A percentile compares a stretch with the other conserved stretches of the same genome.
Conservation (phyloP, 2,888 invertebrate genomes). For the Tethea ocularis region DNA sequence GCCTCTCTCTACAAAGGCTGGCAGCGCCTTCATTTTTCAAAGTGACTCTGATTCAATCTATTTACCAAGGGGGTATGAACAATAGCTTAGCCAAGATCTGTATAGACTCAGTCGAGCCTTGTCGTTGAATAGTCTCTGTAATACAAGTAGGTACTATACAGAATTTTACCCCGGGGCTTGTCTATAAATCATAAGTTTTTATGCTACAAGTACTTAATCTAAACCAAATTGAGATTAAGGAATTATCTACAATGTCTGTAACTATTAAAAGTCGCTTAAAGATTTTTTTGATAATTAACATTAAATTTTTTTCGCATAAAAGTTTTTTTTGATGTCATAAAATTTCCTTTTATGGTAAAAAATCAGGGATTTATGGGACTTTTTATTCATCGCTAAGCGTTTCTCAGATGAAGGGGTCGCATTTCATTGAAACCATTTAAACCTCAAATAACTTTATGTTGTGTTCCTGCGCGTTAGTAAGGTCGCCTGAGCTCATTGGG, state of each 20-base stretch:
- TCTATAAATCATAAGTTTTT: not conserved
- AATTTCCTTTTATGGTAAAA: not conserved
- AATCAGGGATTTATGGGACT: not conserved
- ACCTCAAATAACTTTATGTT: too few relatives aligned
- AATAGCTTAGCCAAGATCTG: conserved; percentile 31
- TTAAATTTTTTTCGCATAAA: not conserved
- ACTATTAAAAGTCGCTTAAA: not conserved
- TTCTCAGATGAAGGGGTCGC: not conserved
- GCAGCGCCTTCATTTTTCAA: conserved; percentile 63
- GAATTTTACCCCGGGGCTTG: not conserved
- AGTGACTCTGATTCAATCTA: conserved; percentile 65
- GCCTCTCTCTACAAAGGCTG: conserved; percentile 34
- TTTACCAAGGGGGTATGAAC: conserved; percentile 42
- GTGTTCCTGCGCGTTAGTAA: too few relatives aligned
- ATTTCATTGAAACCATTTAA: not conserved
- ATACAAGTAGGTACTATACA: not conserved
- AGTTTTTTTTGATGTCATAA: not conserved
- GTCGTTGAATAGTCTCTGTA: conserved; percentile 4
- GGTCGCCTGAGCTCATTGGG: too few relatives aligned
- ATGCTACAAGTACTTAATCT: not conserved
- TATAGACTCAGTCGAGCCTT: conserved; percentile 10
- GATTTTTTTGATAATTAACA: not conserved
- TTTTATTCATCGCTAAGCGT: not conserved
- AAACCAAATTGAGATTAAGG: not conserved
- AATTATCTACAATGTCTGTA: not conserved